phyloP scores from a whole-genome alignment of 2,797 vertebrate species.

The Orientallactaga sibirica region DNA sequence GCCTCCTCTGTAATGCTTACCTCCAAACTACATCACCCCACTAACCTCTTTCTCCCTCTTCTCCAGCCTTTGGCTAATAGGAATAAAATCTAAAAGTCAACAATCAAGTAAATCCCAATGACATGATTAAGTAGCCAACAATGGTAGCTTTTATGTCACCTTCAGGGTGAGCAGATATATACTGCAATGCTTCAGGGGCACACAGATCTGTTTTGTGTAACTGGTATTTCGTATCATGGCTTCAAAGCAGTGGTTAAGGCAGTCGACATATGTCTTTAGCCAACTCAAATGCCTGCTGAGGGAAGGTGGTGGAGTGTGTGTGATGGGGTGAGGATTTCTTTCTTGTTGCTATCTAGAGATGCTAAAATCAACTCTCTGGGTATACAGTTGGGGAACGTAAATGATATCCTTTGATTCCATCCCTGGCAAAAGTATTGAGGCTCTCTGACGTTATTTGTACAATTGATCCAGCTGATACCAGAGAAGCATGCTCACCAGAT shows the following conservation, averaged over 20 bases:
- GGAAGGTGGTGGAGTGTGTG: not conserved
- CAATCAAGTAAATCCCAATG: not conserved
- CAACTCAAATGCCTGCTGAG: not conserved
- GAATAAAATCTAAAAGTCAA: slow-evolving; percentile 34
- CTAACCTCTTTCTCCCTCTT: not conserved
- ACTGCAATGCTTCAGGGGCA: not conserved
- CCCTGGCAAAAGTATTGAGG: slow-evolving; percentile 16
- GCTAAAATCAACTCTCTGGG: slow-evolving; percentile 45
- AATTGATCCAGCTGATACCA: slow-evolving; percentile 12
- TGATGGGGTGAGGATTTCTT: not conserved
- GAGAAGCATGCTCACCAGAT: not conserved
- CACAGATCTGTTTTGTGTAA: not conserved
- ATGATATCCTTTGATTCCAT: not conserved
- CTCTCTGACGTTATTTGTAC: slow-evolving; percentile 53
- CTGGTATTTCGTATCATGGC: not conserved
- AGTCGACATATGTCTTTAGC: slow-evolving; percentile 33
- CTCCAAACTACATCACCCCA: rapidly evolving
- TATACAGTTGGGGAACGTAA: slow-evolving; percentile 20
- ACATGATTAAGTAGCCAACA: slow-evolving; percentile 11
- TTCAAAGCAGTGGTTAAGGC: slow-evolving; percentile 27
- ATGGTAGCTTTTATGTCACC: slow-evolving; percentile 62
- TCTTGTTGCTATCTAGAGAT: slow-evolving; percentile 8
- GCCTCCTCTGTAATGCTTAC: no score
- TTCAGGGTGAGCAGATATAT: slow-evolving; percentile 42
- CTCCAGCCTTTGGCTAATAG: slow-evolving; percentile 6